Evolutionary conservation across 2,888 invertebrate species (phyloP), one percentile per base, ranked within the genome.

Genomic region (Sericinus montela): DNA sequence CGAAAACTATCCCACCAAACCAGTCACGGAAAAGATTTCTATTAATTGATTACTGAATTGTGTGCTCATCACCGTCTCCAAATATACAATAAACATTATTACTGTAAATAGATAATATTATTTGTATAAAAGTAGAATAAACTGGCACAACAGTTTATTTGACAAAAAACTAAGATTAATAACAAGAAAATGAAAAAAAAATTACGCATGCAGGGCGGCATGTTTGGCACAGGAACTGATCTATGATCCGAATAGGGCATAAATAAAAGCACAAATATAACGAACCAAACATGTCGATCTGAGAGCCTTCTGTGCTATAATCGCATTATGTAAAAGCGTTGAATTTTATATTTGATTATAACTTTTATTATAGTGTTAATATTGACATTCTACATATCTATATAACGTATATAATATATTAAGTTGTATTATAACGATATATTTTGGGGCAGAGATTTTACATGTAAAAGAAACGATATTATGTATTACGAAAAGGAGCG

Each of bases 1-100:
- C 8, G 30, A 40, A 41, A 25, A 41, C 13, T 10, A 10, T 6
- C 51, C 54, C 67, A 77, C 80, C 80, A 80, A 81, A 81, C 81
- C 80, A 81, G 81, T 61, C 75, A 76, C 78, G 65, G 64, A 55
- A 52, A 39, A 8, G 25, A 25, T 25, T 34, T 28, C 65, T 53
- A 55, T 53, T 13, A 1, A 37, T 23, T 9, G 32, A 32, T 32
- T 32, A 32, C 1, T 4, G 4, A 13, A 11, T 37, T 37, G n/a
- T 13, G 38, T 45, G 35, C 49, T 41, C 49, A 40, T 13, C 40
- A 45, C 45, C 45, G 45, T 34, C 45, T 45, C 45, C 15, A 15
- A 19, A 19, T 14, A 25, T n/a, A 23, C 25, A 36, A 35, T 13
- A 34, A 30, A 42, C 23, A 47, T 19, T 16, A 11, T 23, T 19